Base-by-base conservation (phyloP, 2,797 vertebrate species). In the Mus spretus region DNA sequence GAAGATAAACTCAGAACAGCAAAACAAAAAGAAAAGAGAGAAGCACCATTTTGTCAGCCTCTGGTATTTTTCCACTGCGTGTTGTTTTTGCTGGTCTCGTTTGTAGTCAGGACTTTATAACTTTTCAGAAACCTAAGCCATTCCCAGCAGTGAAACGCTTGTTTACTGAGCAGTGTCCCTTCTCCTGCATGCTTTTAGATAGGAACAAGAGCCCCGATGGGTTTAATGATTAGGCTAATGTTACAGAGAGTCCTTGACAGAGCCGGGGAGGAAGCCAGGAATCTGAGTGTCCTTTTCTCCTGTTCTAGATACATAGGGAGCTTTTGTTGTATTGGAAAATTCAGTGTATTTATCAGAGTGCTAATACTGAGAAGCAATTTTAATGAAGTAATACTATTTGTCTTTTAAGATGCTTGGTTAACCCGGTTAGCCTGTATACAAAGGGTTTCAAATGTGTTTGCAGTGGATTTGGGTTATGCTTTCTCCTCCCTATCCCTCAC, bases 171-270 rank as follows among this genome's bases (percentile, higher is more conserved):
- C 91, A 50, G 82, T 24, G n/a, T 61, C 28, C 15, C 72, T 65
- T 90, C 15, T 59, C n/a, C 85, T 59, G 40, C 53, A 0, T 84
- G 81, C 79, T 96, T 92, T 81, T 37, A 55, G 53, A 47, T 88
- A 85, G 81, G 70, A 86, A 61, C 53, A 9, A n/a, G 88, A 84
- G 85, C 92, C n/a, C 87, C 1, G 91, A 96, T 94, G 92, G 74
- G 84, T 17, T 57, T 67, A 37, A 59, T 47, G 96, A 97, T 95
- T 31, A 89, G 85, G 85, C 37, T 90, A 3, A 67, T 70, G 61
- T 95, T 82, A 97, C 96, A 98, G 93, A 87, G 93, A 94, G 93
- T 94, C 37, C 92, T 93, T 98, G 95, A 97, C 24, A 75, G 88
- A 61, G 53, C 80, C 86, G 65, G 70, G 55, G 61, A n/a, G 74